A percentile compares a stretch with the other conserved stretches of the same genome.
phyloP scores from a whole-genome alignment of 1,140 invertebrate genomes.

The Hylaeus volcanicus region DNA sequence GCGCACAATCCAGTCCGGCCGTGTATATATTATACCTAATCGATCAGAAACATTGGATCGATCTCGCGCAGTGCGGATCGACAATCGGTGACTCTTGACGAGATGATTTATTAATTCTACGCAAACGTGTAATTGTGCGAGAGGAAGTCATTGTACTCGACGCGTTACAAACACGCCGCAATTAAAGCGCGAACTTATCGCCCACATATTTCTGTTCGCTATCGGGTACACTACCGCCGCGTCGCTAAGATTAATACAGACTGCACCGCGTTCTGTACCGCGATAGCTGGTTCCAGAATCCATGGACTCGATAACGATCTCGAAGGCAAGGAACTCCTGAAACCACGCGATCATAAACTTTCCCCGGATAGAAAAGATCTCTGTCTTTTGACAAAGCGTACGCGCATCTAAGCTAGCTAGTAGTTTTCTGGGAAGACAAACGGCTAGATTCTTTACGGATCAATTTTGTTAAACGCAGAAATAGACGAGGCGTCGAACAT shows the following conservation, averaged over 20 bases:
- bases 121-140: slow-evolving; percentile 29
- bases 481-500: too few species aligned
- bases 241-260: slow-evolving; percentile 19
- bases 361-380: too few species aligned
- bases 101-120: slow-evolving; percentile 45
- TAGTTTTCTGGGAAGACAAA: too few species aligned
- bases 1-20: not conserved
- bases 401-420: too few species aligned
- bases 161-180: slow-evolving; percentile 14
- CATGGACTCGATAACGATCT: not conserved
- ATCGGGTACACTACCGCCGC: not conserved
- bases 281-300: not conserved
- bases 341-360: not conserved
- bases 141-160: not conserved
- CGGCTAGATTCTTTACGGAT: too few species aligned
- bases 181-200: slow-evolving; percentile 41
- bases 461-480: too few species aligned
- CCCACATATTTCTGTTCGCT: slow-evolving; percentile 27
- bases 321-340: too few species aligned
- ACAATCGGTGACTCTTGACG: slow-evolving; percentile 28
- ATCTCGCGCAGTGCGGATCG: not conserved
- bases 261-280: not conserved
- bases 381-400: too few species aligned
- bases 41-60: slow-evolving; percentile 23
- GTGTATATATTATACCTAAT: slow-evolving; percentile 25